Conservation (phyloP, 35 echinoderm and acorn worm genomes). For the Strongylocentrotus purpuratus region DNA sequence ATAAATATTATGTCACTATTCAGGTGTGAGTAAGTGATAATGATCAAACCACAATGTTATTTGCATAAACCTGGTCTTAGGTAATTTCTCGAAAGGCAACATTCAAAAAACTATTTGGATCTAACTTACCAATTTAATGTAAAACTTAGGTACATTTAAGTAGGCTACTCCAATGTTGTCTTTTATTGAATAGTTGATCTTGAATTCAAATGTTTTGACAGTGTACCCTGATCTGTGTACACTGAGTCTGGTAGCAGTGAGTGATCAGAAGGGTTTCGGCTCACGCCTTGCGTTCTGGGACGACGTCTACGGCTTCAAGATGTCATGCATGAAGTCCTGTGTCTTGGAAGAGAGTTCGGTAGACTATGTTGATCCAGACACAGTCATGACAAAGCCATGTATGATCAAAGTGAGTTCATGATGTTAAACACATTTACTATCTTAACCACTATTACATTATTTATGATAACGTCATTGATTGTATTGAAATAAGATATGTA, state of each 20-base stretch:
- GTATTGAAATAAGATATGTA: background rate
- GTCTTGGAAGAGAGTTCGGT: constrained; percentile 84
- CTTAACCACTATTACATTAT: background rate
- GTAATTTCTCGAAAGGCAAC: no score
- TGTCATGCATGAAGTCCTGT: constrained; percentile 96
- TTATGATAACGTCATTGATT: background rate
- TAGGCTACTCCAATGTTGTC: no score
- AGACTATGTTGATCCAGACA: constrained; percentile 66
- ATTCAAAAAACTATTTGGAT: no score
- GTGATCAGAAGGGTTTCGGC: constrained; percentile 63
- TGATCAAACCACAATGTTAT: no score
- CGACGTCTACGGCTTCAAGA: constrained; percentile 98
- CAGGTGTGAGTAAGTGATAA: no score
- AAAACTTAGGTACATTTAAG: no score
- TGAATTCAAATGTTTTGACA: constrained; percentile 24
- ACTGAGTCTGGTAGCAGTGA: constrained; percentile 84
- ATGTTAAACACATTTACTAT: no score
- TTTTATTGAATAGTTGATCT: background rate
- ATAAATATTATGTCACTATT: no score
- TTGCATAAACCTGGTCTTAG: no score
- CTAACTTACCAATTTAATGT: no score
- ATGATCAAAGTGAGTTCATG: constrained; percentile 72
- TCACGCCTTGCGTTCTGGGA: constrained; percentile 91
- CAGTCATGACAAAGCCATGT: constrained; percentile 79
- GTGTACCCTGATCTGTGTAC: constrained; percentile 94